phyloP scores from a whole-genome alignment of 2,888 invertebrate species.

The Byasa hedistus region DNA sequence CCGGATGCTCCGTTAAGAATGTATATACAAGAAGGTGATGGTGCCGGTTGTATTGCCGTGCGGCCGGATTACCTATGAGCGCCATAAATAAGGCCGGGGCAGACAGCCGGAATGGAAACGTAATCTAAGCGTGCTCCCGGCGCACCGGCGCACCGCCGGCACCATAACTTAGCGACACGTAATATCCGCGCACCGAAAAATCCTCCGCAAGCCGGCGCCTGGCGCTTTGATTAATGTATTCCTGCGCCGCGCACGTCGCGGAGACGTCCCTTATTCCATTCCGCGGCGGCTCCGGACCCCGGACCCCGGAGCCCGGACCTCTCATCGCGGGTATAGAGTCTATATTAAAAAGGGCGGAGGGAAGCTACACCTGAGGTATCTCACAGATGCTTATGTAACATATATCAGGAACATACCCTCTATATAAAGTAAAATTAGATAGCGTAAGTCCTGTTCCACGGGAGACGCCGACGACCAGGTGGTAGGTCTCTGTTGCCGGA shows the following conservation, averaged over 20 bases:
- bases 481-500: too few species aligned
- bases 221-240: conserved; percentile 75
- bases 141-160: conserved; percentile 53
- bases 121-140: conserved; percentile 42
- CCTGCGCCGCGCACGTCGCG: conserved; percentile 72
- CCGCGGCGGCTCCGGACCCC: conserved; percentile 56
- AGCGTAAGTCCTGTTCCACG: too few species aligned
- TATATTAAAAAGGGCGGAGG: conserved; percentile 77
- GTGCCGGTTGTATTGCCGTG: too few species aligned
- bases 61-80: conserved; percentile 27
- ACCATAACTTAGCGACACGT: conserved; percentile 66
- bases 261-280: conserved; percentile 57
- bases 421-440: too few species aligned
- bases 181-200: conserved; percentile 65
- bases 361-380: conserved; percentile 47
- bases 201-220: conserved; percentile 46
- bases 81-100: conserved; percentile 40
- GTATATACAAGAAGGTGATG: too few species aligned
- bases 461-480: too few species aligned
- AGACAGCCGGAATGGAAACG: conserved; percentile 39
- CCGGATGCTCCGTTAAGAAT: too few species aligned
- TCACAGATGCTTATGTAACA: neutral
- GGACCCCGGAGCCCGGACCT: too few species aligned
- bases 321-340: conserved; percentile 76
- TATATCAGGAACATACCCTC: too few species aligned